These are phyloP conservation scores for Lymantria dispar DNA, from an alignment of 2,888 invertebrate species.

Conservation along the genomic window DNA sequence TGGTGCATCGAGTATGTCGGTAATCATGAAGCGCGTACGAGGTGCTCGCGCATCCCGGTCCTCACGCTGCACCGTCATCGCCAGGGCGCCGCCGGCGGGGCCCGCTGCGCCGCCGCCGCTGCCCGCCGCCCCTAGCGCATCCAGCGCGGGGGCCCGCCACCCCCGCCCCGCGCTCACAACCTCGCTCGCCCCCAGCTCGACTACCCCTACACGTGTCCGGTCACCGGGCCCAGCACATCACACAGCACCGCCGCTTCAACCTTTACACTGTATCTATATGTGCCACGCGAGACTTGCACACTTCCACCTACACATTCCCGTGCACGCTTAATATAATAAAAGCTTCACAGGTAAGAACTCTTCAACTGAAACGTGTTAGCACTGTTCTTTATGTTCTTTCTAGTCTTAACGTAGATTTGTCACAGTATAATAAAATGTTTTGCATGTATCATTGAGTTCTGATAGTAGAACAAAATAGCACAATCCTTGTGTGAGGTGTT, in stretches of 20 bases:
- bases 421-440: no score
- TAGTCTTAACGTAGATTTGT: no score
- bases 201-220: slow-evolving; percentile 24
- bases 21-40: slow-evolving; percentile 94
- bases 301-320: slow-evolving; percentile 6
- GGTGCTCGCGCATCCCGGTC: slow-evolving; percentile 89
- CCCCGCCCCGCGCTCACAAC: slow-evolving; percentile 54
- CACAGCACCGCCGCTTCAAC: slow-evolving; percentile 12
- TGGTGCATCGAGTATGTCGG: slow-evolving; percentile 88
- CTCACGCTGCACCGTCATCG: slow-evolving; percentile 84
- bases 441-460: slow-evolving; percentile 3
- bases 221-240: slow-evolving; percentile 39
- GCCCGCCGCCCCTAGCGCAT: slow-evolving; percentile 61
- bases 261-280: slow-evolving; percentile 8
- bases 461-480: not conserved
- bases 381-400: not conserved
- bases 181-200: slow-evolving; percentile 62
- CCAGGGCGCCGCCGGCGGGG: slow-evolving; percentile 77
- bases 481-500: not conserved
- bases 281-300: not conserved
- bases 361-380: not conserved
- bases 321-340: not conserved
- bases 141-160: slow-evolving; percentile 59
- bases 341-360: slow-evolving; percentile 2
- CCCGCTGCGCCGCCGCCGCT: slow-evolving; percentile 61